Percentiles rank a stretch among this genome's conserved stretches.
Evolutionary conservation across 2,888 invertebrate species (phyloP).

Genomic region (Zeuzera pyrina): DNA sequence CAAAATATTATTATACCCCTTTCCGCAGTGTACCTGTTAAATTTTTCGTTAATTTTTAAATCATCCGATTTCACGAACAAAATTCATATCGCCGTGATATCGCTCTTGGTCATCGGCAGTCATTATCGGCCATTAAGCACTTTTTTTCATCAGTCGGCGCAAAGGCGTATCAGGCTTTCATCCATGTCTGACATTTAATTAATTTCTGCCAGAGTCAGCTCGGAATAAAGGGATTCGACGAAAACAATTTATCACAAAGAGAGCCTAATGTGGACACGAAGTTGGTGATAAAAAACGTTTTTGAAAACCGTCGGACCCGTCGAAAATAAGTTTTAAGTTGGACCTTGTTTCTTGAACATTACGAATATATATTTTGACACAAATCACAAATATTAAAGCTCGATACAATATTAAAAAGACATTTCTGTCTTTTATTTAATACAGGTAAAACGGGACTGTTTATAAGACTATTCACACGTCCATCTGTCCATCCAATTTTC

Average conservation of each 20-base stretch:
- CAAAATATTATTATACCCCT: too few species aligned
- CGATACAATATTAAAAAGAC: too few species aligned
- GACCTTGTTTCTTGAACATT: too few species aligned
- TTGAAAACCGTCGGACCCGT: too few species aligned
- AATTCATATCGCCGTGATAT: neutral
- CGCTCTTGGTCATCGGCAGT: constrained; percentile 1
- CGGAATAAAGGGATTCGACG: constrained; percentile 15
- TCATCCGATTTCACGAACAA: neutral
- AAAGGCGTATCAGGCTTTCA: constrained; percentile 1
- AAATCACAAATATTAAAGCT: too few species aligned
- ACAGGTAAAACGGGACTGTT: too few species aligned
- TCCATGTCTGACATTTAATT: constrained; percentile 18
- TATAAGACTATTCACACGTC: too few species aligned
- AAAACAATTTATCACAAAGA: constrained; percentile 18
- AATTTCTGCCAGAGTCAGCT: constrained; percentile 19
- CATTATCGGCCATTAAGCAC: constrained; percentile 3
- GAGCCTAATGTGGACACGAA: constrained; percentile 8
- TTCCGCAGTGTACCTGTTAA: neutral
- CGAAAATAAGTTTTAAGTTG: too few species aligned
- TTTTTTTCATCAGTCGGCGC: constrained; percentile 3
- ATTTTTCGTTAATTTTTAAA: neutral
- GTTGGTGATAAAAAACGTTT: constrained; percentile 2
- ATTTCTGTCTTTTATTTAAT: too few species aligned
- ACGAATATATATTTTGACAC: too few species aligned
- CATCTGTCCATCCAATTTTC: too few species aligned